Base-by-base conservation (phyloP, 2,113 vertebrate species). In the Plotosus lineatus region DNA sequence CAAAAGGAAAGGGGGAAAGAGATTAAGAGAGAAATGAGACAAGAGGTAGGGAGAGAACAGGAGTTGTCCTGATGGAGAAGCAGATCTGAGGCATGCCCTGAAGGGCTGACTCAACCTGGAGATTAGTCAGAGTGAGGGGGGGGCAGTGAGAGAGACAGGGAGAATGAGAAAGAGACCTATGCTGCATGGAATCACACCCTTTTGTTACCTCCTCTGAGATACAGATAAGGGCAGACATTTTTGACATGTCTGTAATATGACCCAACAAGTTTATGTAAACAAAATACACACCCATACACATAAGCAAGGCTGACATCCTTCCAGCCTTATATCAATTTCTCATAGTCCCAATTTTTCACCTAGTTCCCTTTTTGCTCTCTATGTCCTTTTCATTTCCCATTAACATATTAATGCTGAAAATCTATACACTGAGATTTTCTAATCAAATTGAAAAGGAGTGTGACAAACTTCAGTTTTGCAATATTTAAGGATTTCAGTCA, bases 61-160 rank as follows among this genome's bases (percentile, higher is more conserved):
- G 79, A 61, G 75, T 74, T 73, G 78, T 78, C 68, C 78, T 85
- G 78, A 86, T 87, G 94, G 94, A 93, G 95, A 96, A 94, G 88
- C 90, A 98, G 97, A 99, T 99, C 97, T 98, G 95, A 99, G 95
- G 95, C 94, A 96, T 98, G 96, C 97, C 97, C 97, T 97, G 95
- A 96, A 98, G 97, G 96, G 96, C 96, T 92, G 95, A 94, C 95
- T 95, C 95, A 96, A 96, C 96, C 95, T 95, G 96, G 97, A 97
- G 97, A 98, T 98, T 98, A 97, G 92, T 66, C 71, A 15, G 69
- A 82, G 44, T 53, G 74, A 31, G 51, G 21, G 68, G 50, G 26
- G 51, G 55, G 44, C 31, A 50, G 80, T 61, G 66, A 77, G 66
- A 58, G 61, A 71, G 68, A 79, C 23, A 68, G 74, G 51, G 74